Conservation (phyloP, 2,113 vertebrate species). For the Romanogobio albipinnatus region DNA sequence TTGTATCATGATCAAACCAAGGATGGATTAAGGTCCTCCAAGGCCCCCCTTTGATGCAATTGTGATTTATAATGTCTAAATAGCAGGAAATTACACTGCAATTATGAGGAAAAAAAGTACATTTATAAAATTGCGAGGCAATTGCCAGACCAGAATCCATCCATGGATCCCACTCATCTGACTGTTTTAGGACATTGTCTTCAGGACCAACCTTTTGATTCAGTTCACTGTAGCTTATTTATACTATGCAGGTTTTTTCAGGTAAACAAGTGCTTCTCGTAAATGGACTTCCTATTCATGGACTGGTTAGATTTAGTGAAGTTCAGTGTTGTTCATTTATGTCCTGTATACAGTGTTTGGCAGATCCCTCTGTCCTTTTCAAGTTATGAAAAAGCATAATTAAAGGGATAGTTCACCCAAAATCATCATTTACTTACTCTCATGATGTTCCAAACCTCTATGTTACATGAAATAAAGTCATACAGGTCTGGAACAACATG, state of each 20-base stretch:
- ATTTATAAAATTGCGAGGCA: too few relatives aligned
- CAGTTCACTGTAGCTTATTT: background rate
- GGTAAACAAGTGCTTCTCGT: slow-evolving; percentile 7
- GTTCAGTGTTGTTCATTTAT: background rate
- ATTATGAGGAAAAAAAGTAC: background rate
- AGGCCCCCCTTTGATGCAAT: background rate
- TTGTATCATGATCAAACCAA: slow-evolving; percentile 2
- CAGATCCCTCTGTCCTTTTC: background rate
- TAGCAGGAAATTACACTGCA: background rate
- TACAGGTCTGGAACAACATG: background rate
- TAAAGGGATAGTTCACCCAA: too few relatives aligned
- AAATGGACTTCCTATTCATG: background rate
- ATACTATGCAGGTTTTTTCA: slow-evolving; percentile 43
- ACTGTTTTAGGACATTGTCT: background rate
- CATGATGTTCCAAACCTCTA: background rate
- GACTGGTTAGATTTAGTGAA: background rate
- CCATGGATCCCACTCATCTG: background rate
- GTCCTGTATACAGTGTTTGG: slow-evolving; percentile 5
- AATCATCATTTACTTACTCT: background rate
- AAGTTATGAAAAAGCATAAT: background rate
- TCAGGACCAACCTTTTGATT: slow-evolving; percentile 1
- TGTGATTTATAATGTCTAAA: background rate
- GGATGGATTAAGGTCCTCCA: background rate
- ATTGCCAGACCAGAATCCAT: background rate
- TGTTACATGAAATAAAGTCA: background rate